phyloP scores from a whole-genome alignment of 2,113 vertebrate species.

The Lontra canadensis region DNA sequence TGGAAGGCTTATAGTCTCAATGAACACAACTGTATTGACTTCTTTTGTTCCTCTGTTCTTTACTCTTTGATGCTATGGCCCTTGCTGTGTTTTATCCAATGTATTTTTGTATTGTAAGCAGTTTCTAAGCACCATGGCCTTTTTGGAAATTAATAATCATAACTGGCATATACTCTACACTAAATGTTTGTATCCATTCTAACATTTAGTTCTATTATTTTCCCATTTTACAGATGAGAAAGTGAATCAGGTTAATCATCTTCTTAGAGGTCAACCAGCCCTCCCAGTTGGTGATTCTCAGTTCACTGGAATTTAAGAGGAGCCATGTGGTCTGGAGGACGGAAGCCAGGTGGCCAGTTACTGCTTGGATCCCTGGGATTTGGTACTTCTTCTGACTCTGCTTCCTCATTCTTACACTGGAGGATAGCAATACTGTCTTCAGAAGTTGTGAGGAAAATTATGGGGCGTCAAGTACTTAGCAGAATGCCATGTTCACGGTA shows the following conservation, averaged over 20 bases:
- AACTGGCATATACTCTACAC: not conserved
- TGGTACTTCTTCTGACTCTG: not conserved
- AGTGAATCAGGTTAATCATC: not conserved
- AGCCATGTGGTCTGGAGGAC: not conserved
- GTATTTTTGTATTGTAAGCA: slow-evolving; percentile 28
- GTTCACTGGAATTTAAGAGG: not conserved
- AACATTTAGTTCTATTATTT: not conserved
- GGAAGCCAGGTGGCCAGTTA: not conserved
- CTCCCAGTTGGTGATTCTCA: not conserved
- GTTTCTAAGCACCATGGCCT: not conserved
- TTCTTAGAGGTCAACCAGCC: not conserved
- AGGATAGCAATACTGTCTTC: not conserved
- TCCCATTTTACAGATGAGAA: not conserved
- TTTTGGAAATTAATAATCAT: slow-evolving; percentile 3
- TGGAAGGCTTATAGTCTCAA: not conserved
- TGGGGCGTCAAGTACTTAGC: not conserved
- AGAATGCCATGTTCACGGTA: not conserved
- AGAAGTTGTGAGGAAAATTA: slow-evolving; percentile 1
- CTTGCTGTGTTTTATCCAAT: not conserved
- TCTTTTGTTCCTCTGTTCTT: not conserved
- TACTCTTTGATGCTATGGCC: not conserved
- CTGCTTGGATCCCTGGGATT: not conserved
- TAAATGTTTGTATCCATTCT: not conserved
- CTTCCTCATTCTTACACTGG: not conserved
- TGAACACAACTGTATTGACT: not conserved